Percentiles rank a stretch among this genome's conserved stretches.
phyloP scores from a whole-genome alignment of 2,113 vertebrate genomes.

The Craseonycteris thonglongyai region DNA sequence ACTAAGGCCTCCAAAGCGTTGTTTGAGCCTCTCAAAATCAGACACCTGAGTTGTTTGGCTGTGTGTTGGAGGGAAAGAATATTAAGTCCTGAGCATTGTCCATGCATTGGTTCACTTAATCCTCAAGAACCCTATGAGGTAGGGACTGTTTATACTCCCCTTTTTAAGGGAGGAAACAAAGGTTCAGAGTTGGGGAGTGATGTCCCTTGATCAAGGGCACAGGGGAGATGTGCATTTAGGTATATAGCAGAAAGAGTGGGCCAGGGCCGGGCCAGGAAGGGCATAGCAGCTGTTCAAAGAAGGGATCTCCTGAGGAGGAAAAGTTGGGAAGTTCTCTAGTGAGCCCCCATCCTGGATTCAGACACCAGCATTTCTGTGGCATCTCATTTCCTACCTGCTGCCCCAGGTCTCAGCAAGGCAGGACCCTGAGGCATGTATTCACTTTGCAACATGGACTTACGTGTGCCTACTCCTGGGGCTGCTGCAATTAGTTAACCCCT shows the following conservation, averaged over 20 bases:
- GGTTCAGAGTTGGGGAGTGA: neutral
- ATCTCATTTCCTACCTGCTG: neutral
- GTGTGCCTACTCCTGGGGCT: neutral
- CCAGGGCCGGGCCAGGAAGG: neutral
- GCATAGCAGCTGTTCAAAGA: neutral
- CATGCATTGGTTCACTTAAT: neutral
- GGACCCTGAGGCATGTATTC: neutral
- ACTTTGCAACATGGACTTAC: neutral
- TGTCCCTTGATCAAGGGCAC: neutral
- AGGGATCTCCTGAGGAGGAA: neutral
- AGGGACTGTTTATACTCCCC: neutral
- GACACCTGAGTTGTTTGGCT: neutral
- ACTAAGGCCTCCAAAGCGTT: neutral
- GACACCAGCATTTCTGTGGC: neutral
- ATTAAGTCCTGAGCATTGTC: neutral
- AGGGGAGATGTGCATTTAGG: neutral
- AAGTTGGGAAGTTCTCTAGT: neutral
- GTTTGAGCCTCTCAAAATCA: neutral
- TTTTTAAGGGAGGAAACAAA: neutral
- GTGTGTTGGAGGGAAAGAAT: neutral
- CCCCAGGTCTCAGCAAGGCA: neutral
- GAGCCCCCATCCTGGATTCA: neutral
- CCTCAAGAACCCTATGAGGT: slow-evolving; percentile 18
- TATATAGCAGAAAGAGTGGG: neutral
- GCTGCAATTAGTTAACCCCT: neutral